Evolutionary conservation across 64 coral and sea anemone genomes (phyloP), one percentile per base, ranked within the genome.

Genomic region (Stylophora pistillata): DNA sequence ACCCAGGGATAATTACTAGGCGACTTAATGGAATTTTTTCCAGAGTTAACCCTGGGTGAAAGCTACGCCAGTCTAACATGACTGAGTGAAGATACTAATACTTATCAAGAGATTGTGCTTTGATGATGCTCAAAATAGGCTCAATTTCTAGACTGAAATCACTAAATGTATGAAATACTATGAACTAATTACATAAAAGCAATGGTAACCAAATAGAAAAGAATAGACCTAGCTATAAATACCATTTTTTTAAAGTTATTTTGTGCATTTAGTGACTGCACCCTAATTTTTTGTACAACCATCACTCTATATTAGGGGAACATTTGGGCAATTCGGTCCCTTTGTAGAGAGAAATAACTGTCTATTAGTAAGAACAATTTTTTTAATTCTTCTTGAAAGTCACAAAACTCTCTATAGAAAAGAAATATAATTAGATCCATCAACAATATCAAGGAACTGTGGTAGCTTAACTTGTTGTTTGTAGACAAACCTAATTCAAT

Each of bases 281-380:
- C 73, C n/a, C n/a, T n/a, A n/a, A n/a, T n/a, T n/a, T n/a, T n/a
- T n/a, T n/a, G n/a, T n/a, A n/a, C n/a, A n/a, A n/a, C n/a, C n/a
- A n/a, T n/a, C n/a, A n/a, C n/a, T n/a, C n/a, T n/a, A n/a, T n/a
- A 87, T 87, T 87, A 74, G 85, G 71, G 85, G 23, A 74, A 87
- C 53, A 53, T 87, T 87, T 87, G 70, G 70, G n/a, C 85, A 87
- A 32, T 87, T 87, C 75, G 72, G 86, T 41, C 56, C 54, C 56
- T 74, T 88, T 76, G 86, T 60, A 88, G 72, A 88, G 47, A 88
- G 37, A 88, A 58, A 76, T 47, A 88, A 76, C 70, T 88, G 52
- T 88, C 53, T 88, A 65, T 88, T 76, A 23, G 30, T 55, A 76
- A 61, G 76, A 34, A 88, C 86, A 76, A 58, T 30, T 58, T 88